phyloP scores from a whole-genome alignment of 2,888 invertebrate species.

The Tyria jacobaeae region DNA sequence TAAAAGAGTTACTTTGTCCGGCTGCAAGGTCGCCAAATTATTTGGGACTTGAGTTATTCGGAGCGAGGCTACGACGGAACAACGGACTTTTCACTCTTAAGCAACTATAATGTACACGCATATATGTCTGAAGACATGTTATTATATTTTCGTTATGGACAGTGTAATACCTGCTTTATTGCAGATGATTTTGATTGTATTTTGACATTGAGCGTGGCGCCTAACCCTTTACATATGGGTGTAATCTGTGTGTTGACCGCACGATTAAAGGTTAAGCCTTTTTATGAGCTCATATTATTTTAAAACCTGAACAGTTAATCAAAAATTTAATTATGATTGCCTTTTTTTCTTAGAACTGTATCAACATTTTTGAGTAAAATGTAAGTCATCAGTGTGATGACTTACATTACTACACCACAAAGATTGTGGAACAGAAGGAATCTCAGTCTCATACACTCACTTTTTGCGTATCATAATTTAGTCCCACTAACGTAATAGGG shows the following conservation, averaged over 20 bases:
- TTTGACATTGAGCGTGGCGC: slow-evolving; percentile 41
- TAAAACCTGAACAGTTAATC: slow-evolving; percentile 18
- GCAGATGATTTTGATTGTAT: slow-evolving; percentile 43
- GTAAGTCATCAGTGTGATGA: background rate
- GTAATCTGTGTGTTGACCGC: slow-evolving; percentile 26
- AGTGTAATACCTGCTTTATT: slow-evolving; percentile 60
- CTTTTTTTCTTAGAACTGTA: slow-evolving; percentile 12
- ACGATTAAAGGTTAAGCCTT: slow-evolving; percentile 29
- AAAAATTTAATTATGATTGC: slow-evolving; percentile 17
- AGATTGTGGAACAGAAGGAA: background rate
- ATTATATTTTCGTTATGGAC: slow-evolving; percentile 81
- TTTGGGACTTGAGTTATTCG: slow-evolving; percentile 79
- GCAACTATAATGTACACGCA: slow-evolving; percentile 66
- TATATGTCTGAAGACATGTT: slow-evolving; percentile 64
- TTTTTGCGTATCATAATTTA: too few species aligned
- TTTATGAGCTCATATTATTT: slow-evolving; percentile 20
- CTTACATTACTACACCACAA: background rate
- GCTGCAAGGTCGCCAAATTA: slow-evolving; percentile 76
- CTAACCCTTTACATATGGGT: slow-evolving; percentile 39
- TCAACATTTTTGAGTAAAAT: background rate
- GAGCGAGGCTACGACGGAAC: slow-evolving; percentile 70
- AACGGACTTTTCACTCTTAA: slow-evolving; percentile 69
- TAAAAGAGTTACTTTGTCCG: slow-evolving; percentile 75
- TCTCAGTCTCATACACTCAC: too few species aligned
- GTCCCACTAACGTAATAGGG: too few species aligned